phyloP scores from a whole-genome alignment of 2,113 vertebrate species.

The Phyllostomus discolor region DNA sequence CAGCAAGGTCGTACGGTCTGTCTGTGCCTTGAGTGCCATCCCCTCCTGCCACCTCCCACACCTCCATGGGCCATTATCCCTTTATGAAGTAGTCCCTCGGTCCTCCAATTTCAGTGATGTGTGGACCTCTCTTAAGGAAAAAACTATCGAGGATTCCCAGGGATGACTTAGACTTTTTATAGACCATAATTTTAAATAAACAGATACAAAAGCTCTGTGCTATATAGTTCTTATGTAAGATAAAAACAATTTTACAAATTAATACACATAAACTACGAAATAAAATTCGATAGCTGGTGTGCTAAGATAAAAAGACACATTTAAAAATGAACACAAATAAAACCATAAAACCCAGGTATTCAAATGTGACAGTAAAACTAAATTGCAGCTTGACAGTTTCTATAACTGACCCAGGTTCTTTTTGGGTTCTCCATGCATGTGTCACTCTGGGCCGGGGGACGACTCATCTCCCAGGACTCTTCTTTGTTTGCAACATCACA shows the following conservation, averaged over 20 bases:
- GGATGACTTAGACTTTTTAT: background rate
- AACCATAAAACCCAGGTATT: background rate
- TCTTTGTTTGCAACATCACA: background rate
- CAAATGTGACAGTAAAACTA: background rate
- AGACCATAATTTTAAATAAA: conserved; percentile 5
- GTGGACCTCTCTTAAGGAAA: background rate
- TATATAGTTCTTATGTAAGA: background rate
- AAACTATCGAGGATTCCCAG: background rate
- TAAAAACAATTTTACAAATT: conserved; percentile 1
- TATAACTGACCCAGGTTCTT: background rate
- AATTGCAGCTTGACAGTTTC: background rate
- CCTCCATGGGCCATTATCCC: background rate
- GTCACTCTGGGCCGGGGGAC: background rate
- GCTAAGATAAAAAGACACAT: background rate
- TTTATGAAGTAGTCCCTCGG: background rate
- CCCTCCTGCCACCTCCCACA: background rate
- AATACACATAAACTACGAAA: background rate
- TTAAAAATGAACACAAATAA: conserved; percentile 19
- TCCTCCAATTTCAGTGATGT: background rate
- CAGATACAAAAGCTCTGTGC: background rate
- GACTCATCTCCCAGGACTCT: background rate
- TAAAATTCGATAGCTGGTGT: background rate
- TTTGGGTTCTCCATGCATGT: background rate
- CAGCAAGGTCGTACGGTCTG: background rate
- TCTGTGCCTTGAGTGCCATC: background rate